A percentile compares a stretch with the other conserved stretches of the same genome.
Evolutionary conservation across 1,140 invertebrate species (phyloP).

Genomic region (Rhyacophila brunnea): DNA sequence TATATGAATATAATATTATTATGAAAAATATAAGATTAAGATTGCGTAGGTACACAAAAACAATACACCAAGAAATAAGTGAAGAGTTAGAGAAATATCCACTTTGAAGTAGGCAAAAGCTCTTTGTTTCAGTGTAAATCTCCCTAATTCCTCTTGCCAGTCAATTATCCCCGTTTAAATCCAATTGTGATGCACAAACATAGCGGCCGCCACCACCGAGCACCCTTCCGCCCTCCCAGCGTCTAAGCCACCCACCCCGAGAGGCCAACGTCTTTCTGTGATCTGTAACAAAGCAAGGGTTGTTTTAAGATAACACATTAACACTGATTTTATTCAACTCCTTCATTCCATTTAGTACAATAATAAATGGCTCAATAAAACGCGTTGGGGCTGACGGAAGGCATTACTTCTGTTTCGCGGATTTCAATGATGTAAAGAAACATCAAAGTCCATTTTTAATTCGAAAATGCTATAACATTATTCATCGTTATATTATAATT

Average conservation of each 20-base stretch:
- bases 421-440: too few species aligned
- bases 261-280: conserved; percentile 27
- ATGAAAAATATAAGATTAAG: too few species aligned
- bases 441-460: too few species aligned
- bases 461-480: too few species aligned
- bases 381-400: neutral
- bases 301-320: conserved; percentile 34
- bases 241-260: neutral
- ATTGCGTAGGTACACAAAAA: too few species aligned
- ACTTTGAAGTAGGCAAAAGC: conserved; percentile 33
- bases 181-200: conserved; percentile 36
- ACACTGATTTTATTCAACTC: conserved; percentile 32
- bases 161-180: conserved; percentile 38
- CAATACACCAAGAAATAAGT: conserved; percentile 11
- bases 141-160: conserved; percentile 35
- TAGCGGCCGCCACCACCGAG: conserved; percentile 13
- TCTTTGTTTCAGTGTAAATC: conserved; percentile 36
- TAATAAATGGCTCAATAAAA: conserved; percentile 15
- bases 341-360: conserved; percentile 18
- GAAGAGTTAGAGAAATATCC: conserved; percentile 22
- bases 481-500: too few species aligned
- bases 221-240: neutral
- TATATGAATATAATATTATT: too few species aligned
- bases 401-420: too few species aligned
- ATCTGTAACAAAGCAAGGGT: conserved; percentile 32